Evolutionary conservation across 2,797 vertebrate genomes (phyloP), one percentile per base, ranked within the genome.

Genomic region (Takifugu ocellatus): DNA sequence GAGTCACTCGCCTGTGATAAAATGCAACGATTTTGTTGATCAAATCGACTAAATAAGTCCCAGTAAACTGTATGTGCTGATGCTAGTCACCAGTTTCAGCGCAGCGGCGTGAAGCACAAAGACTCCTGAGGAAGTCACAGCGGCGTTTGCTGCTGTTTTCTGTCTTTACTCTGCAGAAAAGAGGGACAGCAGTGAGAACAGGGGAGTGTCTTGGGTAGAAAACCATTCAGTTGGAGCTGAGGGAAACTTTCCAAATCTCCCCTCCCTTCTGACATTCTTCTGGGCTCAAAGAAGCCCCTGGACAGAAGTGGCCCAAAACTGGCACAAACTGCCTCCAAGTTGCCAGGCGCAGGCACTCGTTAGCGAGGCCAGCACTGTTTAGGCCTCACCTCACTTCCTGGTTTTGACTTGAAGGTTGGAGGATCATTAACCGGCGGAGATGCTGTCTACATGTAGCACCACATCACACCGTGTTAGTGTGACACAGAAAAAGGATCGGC

Each of bases 271-370:
- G 72, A 88, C 87, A 91, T 91, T 92, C 89, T 87, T 89, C 79
- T 82, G 74, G 69, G 61, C 75, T 89, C 83, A 88, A 88, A 88
- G 84, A 88, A 84, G 72, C 75, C 79, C 75, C 63, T 46, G 73
- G 83, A 90, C 75, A 84, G 81, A 89, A 89, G 87, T 90, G 87
- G 89, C 87, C 87, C 71, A 79, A 84, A 84, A 80, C 89, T 91
- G 90, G 90, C 88, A 87, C 68, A 84, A 79, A 72, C 75, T 62
- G 72, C 83, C 81, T 59, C 16, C 6, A 63, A 45, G 87, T 90
- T 91, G 88, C 87, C 88, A 91, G 69, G 88, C 87, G 86, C 84
- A 87, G 74, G 81, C 75, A 74, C 82, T 86, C 58, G 64, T 82
- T 89, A 78, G 84, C 81, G 79, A 75, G 82, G 77, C 76, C 72